These are phyloP conservation scores for Protosalanx chinensis DNA, from an alignment of 2,797 vertebrate species.

Conservation along the genomic window DNA sequence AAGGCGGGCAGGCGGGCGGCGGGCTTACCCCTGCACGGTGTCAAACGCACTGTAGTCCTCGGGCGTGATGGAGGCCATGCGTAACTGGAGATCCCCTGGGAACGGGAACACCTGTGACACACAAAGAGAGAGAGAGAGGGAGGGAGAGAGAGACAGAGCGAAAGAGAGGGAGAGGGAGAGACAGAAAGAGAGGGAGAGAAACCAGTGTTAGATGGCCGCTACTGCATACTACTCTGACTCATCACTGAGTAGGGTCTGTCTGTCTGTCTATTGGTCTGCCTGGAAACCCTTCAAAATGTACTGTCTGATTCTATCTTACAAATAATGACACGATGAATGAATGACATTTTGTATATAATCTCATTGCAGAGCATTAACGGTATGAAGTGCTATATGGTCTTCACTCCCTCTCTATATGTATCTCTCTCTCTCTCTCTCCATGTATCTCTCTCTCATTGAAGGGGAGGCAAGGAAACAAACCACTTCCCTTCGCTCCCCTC, in stretches of 20 bases:
- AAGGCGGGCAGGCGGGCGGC: slow-evolving; percentile 30
- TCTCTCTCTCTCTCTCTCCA: slow-evolving; percentile 15
- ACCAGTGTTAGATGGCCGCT: no score
- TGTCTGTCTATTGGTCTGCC: neutral
- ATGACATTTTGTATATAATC: no score
- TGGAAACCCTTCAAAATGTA: no score
- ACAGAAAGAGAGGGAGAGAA: no score
- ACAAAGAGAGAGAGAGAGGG: slow-evolving; percentile 38
- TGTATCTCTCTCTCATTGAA: slow-evolving; percentile 28
- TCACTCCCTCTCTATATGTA: neutral
- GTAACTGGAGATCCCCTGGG: slow-evolving; percentile 91
- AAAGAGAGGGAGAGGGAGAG: slow-evolving; percentile 35
- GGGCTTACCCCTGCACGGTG: slow-evolving; percentile 84
- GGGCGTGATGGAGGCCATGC: slow-evolving; percentile 87
- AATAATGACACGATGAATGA: no score
- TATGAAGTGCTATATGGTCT: no score
- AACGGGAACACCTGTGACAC: slow-evolving; percentile 82
- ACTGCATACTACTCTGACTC: neutral
- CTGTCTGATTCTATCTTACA: neutral
- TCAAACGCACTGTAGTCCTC: slow-evolving; percentile 93
- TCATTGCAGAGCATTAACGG: no score
- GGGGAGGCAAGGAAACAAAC: slow-evolving; percentile 42
- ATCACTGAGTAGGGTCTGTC: slow-evolving; percentile 16
- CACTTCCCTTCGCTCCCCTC: slow-evolving; percentile 25
- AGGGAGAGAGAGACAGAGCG: slow-evolving; percentile 9